These are phyloP conservation scores for Microtus ochrogaster DNA, from an alignment of 2,113 vertebrate genomes.

Conservation along the genomic window DNA sequence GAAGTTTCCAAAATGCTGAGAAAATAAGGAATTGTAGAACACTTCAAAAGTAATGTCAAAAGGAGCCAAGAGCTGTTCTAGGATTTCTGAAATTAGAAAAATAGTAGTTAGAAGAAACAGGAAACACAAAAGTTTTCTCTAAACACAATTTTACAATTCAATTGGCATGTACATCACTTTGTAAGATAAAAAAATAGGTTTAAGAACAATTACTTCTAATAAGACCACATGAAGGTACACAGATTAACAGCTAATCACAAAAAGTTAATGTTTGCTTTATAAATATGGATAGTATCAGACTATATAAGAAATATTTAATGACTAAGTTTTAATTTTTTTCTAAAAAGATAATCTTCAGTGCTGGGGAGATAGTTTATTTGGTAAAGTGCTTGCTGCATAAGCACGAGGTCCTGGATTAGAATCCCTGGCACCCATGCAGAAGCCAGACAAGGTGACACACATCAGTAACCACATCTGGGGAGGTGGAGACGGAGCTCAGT, in stretches of 20 bases:
- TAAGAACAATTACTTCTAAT: background rate
- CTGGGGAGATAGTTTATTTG: background rate
- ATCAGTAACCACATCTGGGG: background rate
- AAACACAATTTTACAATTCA: background rate
- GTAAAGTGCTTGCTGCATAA: background rate
- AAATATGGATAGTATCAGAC: background rate
- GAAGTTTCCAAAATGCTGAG: slow-evolving; percentile 68
- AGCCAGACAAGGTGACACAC: background rate
- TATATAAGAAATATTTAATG: background rate
- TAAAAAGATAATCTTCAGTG: background rate
- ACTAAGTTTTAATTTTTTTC: background rate
- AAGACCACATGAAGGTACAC: background rate
- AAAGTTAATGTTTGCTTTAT: background rate
- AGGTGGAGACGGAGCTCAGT: background rate
- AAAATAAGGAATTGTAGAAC: slow-evolving; percentile 85
- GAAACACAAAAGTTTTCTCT: background rate
- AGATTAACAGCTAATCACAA: background rate
- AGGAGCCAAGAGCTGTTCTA: slow-evolving; percentile 86
- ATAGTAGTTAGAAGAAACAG: background rate
- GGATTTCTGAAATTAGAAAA: slow-evolving; percentile 83
- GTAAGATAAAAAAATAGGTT: background rate
- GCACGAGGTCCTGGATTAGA: background rate
- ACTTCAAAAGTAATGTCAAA: slow-evolving; percentile 86
- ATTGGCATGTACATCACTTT: background rate
- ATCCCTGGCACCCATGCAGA: background rate